Evolutionary conservation across 2,797 vertebrate genomes (phyloP), one percentile per base, ranked within the genome.

Genomic region (Phyllotis vaccarum): DNA sequence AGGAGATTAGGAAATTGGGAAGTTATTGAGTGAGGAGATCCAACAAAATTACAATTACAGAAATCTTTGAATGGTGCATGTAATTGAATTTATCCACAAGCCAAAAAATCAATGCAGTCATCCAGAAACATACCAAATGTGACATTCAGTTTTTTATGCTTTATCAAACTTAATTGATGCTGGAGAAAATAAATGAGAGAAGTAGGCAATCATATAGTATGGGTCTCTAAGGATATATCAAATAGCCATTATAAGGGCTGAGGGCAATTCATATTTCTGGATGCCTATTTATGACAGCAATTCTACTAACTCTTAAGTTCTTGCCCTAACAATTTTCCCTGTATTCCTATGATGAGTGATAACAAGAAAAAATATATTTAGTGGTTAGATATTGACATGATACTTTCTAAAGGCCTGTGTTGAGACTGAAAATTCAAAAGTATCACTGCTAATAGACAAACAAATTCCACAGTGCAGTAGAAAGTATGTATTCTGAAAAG

Each of bases 81-180:
- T 98, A 98, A 98, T 97, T 98, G 96, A 98, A 98, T 98, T 96
- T 98, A 98, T 97, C 97, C 97, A 97, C 94, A 98, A 98, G 98
- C 97, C 95, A 97, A 98, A 98, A 98, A 94, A 64, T 98, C 97
- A 97, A 98, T 98, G 97, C 97, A 98, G 89, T 97, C 98, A 98
- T 95, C 97, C 97, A 98, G 98, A 98, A 98, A 98, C 95, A 98
- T 96, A 98, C 97, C 98, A 98, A 98, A 98, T 98, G 98, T 98
- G 97, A 97, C 97, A 98, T 98, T 98, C 60, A 81, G 96, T 97
- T 98, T 98, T 96, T 98, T 97, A 97, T 98, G 96, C 97, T 98
- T 98, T 98, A 98, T 98, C 97, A 98, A 98, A 94, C 91, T 93
- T 98, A 98, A 98, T 97, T 98, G 97, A 98, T 98, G 85, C 97